Conservation (phyloP, 1,140 invertebrate species). For the Diprion similis region DNA sequence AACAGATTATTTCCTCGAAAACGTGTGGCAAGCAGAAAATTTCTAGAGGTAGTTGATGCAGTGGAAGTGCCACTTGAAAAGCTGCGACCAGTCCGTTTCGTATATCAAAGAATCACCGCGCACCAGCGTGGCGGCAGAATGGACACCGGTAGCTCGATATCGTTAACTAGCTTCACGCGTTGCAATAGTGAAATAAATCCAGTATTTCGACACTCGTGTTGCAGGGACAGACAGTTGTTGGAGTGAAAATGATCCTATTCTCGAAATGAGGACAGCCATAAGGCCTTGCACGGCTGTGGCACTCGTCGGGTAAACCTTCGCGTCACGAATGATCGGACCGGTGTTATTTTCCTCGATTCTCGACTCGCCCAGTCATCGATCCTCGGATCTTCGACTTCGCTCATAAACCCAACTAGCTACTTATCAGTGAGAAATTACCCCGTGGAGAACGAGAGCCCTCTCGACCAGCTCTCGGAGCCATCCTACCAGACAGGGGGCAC, state of each 20-base stretch:
- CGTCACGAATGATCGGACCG: background rate
- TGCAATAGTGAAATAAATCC: background rate
- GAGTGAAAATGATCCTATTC: background rate
- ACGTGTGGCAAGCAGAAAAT: too few species aligned
- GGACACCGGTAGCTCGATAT: background rate
- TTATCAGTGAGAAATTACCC: background rate
- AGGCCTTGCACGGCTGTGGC: background rate
- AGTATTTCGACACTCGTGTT: background rate
- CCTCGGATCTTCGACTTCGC: background rate
- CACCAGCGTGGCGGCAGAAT: background rate
- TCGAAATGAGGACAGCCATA: background rate
- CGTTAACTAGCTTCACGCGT: background rate
- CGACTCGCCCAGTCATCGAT: background rate
- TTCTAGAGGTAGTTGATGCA: too few species aligned
- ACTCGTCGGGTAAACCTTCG: background rate
- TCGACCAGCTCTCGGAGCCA: constrained; percentile 12
- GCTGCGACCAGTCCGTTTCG: constrained; percentile 1
- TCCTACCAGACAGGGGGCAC: constrained; percentile 43
- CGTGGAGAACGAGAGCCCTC: background rate
- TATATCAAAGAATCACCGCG: constrained; percentile 2
- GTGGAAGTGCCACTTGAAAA: background rate
- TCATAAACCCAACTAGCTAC: background rate
- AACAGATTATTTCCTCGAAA: too few species aligned
- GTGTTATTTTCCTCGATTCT: background rate
- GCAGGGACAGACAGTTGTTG: background rate